A percentile compares a stretch with the other conserved stretches of the same genome.
Conservation (phyloP, 2,888 invertebrate species). For the Harmothoe impar region DNA sequence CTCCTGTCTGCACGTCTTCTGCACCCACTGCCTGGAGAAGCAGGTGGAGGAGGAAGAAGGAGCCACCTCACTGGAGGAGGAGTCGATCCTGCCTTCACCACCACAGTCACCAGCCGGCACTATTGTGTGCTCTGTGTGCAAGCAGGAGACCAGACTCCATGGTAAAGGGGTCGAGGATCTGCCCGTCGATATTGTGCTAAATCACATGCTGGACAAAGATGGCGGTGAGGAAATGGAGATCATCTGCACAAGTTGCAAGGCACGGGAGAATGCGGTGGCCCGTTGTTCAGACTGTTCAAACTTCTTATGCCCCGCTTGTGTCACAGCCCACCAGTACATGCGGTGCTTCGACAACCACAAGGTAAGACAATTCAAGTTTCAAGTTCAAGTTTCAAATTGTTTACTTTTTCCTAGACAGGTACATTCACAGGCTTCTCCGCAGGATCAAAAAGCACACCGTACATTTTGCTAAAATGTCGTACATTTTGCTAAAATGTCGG, state of each 20-base stretch:
- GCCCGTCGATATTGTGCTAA: conserved; percentile 93
- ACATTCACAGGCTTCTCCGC: no score
- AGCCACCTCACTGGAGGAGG: conserved; percentile 77
- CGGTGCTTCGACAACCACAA: conserved; percentile 96
- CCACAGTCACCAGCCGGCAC: conserved; percentile 71
- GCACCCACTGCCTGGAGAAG: conserved; percentile 94
- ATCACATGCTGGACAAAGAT: conserved; percentile 84
- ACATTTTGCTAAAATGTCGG: not conserved
- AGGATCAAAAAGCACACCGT: no score
- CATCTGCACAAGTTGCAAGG: conserved; percentile 95
- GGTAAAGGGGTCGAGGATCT: conserved; percentile 87
- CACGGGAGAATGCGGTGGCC: conserved; percentile 96
- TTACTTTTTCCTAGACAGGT: not conserved
- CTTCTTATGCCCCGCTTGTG: conserved; percentile 96
- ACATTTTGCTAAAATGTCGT: not conserved
- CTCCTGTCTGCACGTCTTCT: conserved; percentile 97
- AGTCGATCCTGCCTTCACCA: not conserved
- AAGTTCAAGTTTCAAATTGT: no score
- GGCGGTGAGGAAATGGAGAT: conserved; percentile 89
- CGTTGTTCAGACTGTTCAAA: conserved; percentile 97
- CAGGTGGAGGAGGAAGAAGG: conserved; percentile 84
- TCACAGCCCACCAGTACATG: conserved; percentile 98
- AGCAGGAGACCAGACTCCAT: conserved; percentile 89
- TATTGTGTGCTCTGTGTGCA: conserved; percentile 87
- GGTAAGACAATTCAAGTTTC: conserved; percentile 75